Percentiles rank a stretch among this genome's conserved stretches.
Evolutionary conservation across 2,888 invertebrate species (phyloP).

Genomic region (Troilus luridus): DNA sequence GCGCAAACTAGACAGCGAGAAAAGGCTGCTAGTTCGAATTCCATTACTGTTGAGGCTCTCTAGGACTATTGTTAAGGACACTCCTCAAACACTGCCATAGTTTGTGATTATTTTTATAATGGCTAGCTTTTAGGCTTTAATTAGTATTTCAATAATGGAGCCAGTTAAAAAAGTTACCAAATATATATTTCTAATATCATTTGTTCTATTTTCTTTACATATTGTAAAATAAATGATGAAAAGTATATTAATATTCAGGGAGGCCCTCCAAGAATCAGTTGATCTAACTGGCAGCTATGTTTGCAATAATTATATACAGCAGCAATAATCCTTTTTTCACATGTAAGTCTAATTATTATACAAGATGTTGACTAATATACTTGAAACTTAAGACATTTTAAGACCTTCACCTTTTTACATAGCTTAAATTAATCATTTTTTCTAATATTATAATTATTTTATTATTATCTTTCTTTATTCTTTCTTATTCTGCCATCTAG

Average conservation of each 20-base stretch:
- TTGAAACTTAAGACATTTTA: neutral
- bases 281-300: constrained; percentile 27
- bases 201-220: constrained; percentile 39
- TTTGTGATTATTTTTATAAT: constrained; percentile 56
- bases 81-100: constrained; percentile 59
- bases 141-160: constrained; percentile 48
- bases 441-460: neutral
- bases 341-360: neutral
- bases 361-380: neutral
- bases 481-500: too few relatives aligned
- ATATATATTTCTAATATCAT: constrained; percentile 57
- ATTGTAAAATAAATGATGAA: constrained; percentile 38
- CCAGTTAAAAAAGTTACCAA: constrained; percentile 59
- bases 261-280: constrained; percentile 17
- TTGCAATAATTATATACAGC: neutral
- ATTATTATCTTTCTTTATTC: neutral
- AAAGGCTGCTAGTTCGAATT: constrained; percentile 62
- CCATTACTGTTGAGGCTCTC: constrained; percentile 62
- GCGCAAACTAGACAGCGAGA: constrained; percentile 66
- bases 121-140: constrained; percentile 57
- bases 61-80: constrained; percentile 53
- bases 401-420: neutral
- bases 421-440: neutral
- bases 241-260: neutral
- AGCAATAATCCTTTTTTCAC: neutral